Base-by-base conservation (phyloP, 2,113 vertebrate species). In the Riparia riparia region DNA sequence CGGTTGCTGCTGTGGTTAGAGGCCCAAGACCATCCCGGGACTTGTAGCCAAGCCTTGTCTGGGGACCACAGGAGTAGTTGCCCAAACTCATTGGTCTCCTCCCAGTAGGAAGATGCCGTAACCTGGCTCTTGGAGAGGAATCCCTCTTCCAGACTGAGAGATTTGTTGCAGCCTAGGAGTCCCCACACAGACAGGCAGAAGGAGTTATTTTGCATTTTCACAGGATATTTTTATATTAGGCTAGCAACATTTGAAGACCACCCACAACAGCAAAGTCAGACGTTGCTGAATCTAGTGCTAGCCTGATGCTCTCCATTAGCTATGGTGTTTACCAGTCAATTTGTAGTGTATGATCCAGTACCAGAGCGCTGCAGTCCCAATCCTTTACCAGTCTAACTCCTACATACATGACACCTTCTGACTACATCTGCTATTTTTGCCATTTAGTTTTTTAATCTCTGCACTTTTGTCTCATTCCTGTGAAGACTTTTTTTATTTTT, bases 131-230 rank as follows among this genome's bases (percentile, higher is more conserved):
- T 96, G 79, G 94, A 96, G 71, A 95, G 83, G 87, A 94, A 94
- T 51, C 94, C 95, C 41, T 97, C 89, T 74, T 96, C 97, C 86
- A 98, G 92, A 81, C 96, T 96, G 89, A 97, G 90, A 60, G 98
- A 98, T 93, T 95, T 96, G 69, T 97, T 98, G 81, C 98, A 99
- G 84, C 97, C 98, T 99, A 86, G 82, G 66, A 95, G 90, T 94
- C 95, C 90, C 91, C 70, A 76, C 60, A 91, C 9, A 89, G 69
- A 88, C 58, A 84, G 73, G 49, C 74, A 95, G 82, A 57, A 79
- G 91, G 84, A 84, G 81, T 95, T 94, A 94, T 86, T 90, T 94
- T 87, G 87, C 4, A 4, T 89, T 96, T 95, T 92, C 91, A 89
- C 80, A 83, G 85, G 72, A 51, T 91, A 95, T 95, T 94, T 96